These are phyloP conservation scores for Pica pica DNA, from an alignment of 2,113 vertebrate species.

Conservation along the genomic window DNA sequence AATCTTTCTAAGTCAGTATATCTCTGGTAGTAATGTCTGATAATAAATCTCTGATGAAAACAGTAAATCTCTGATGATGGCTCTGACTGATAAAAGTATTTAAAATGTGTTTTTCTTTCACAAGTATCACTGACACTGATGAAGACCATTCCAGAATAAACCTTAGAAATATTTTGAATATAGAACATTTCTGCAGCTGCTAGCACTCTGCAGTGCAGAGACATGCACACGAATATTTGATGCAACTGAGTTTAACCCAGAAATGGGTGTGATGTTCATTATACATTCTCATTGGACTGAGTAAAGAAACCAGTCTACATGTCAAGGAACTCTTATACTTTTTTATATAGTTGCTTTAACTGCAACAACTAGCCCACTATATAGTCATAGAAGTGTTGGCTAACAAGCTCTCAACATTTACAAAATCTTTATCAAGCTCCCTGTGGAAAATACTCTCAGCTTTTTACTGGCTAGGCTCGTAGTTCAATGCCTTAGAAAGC, in stretches of 20 bases:
- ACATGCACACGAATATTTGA: background rate
- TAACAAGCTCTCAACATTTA: background rate
- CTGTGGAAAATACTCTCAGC: too few species aligned
- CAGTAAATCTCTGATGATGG: background rate
- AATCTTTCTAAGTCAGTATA: background rate
- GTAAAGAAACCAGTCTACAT: background rate
- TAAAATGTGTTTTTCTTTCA: background rate
- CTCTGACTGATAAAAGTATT: background rate
- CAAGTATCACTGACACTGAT: background rate
- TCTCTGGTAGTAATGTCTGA: background rate
- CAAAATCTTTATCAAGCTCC: background rate
- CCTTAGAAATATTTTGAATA: background rate
- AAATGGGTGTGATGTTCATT: background rate
- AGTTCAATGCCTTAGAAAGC: too few species aligned
- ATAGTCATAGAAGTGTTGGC: background rate
- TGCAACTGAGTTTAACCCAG: background rate
- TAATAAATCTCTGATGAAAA: background rate
- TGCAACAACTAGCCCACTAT: background rate
- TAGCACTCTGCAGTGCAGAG: background rate
- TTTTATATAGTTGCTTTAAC: background rate
- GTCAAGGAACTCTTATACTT: background rate
- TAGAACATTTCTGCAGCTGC: background rate
- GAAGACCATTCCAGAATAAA: background rate
- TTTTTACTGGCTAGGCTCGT: too few species aligned
- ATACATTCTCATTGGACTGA: background rate